Evolutionary conservation across 2,797 vertebrate genomes (phyloP).

Genomic region (Sus cebifrons): DNA sequence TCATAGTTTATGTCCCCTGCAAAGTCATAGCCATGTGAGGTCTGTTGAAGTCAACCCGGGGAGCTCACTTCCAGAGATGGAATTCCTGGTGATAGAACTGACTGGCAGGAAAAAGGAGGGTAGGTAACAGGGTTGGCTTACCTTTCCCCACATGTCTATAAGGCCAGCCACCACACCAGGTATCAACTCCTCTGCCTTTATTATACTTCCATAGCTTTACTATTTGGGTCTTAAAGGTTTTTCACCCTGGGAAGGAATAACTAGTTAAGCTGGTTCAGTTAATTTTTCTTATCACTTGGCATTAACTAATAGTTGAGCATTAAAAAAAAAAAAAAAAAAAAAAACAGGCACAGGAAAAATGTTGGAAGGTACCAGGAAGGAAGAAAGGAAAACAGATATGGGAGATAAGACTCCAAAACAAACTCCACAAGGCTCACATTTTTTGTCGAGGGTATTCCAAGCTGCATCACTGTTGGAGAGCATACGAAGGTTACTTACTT

Average conservation of each 20-base stretch:
- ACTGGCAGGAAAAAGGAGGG: not conserved
- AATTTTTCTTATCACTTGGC: constrained; percentile 6
- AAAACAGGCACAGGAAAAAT: not conserved
- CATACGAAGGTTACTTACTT: not conserved
- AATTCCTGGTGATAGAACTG: not conserved
- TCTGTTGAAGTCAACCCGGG: not conserved
- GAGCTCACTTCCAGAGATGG: not conserved
- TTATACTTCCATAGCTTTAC: not conserved
- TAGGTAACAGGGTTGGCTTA: not conserved
- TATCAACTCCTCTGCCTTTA: not conserved
- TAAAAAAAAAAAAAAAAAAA: not conserved
- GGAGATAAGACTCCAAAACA: not conserved
- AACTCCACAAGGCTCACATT: not conserved
- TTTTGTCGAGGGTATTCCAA: not conserved
- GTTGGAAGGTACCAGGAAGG: not conserved
- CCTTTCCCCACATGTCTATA: not conserved
- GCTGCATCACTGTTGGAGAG: not conserved
- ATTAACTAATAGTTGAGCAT: not conserved
- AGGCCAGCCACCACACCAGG: not conserved
- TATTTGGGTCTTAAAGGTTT: constrained; percentile 30
- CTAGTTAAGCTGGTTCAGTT: not conserved
- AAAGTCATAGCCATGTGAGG: not conserved
- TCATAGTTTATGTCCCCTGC: not conserved
- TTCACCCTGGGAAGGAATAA: not conserved
- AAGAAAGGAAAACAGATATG: constrained; percentile 23